Percentiles rank a stretch among this genome's conserved stretches.
These are phyloP conservation scores for Phoebastria nigripes DNA, from an alignment of 2,797 vertebrate species.

Conservation along the genomic window DNA sequence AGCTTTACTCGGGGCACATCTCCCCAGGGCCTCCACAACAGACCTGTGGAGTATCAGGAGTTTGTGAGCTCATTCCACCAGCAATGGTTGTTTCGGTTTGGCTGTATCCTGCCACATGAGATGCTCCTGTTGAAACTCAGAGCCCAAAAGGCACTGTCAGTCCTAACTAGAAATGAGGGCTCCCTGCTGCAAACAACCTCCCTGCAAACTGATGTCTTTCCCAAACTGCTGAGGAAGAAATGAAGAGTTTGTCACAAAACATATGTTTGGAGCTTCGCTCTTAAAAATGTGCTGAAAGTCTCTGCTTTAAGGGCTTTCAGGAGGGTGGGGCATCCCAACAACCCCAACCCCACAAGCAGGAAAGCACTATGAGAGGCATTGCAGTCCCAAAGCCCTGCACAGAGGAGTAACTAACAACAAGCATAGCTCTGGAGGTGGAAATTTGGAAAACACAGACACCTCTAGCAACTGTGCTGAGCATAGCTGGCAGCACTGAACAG, in stretches of 20 bases:
- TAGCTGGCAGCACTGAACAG: background rate
- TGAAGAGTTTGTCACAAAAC: background rate
- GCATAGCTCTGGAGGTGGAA: background rate
- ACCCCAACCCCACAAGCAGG: background rate
- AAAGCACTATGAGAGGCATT: background rate
- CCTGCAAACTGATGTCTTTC: background rate
- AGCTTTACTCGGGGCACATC: background rate
- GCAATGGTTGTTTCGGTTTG: background rate
- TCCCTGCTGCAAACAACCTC: background rate
- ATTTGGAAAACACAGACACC: background rate
- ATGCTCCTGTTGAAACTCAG: background rate
- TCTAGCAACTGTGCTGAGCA: background rate
- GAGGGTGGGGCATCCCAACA: background rate
- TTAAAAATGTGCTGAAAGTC: background rate
- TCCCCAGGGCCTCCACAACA: background rate
- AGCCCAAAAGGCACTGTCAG: background rate
- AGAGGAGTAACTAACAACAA: background rate
- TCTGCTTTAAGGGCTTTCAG: background rate
- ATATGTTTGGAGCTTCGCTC: background rate
- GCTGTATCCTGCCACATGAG: rapidly evolving
- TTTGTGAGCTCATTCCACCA: background rate
- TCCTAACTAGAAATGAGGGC: background rate
- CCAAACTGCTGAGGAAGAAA: background rate
- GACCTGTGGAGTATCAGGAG: background rate
- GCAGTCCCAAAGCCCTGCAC: background rate